Conservation (phyloP, 1,140 invertebrate species). For the Tetramorium parvispinum region DNA sequence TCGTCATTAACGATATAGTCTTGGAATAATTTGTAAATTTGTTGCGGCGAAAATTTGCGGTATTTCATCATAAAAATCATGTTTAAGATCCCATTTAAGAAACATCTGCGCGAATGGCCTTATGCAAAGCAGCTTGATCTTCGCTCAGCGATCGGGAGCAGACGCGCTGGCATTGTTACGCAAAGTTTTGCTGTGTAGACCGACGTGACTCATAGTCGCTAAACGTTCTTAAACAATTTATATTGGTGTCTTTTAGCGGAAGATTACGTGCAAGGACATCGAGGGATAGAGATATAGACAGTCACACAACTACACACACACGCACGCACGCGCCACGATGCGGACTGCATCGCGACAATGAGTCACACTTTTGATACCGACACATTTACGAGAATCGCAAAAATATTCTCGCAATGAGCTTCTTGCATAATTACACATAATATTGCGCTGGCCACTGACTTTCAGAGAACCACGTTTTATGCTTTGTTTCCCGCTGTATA, state of each 20-base stretch:
- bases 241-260: conserved; percentile 37
- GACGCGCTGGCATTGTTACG: conserved; percentile 49
- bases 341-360: conserved; percentile 8
- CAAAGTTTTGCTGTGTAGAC: conserved; percentile 37
- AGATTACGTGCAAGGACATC: conserved; percentile 54
- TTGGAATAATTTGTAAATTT: background rate
- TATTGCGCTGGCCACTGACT: background rate
- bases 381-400: conserved; percentile 27
- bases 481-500: background rate
- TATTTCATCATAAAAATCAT: background rate
- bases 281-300: conserved; percentile 28
- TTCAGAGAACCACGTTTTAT: background rate
- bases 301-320: background rate
- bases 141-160: conserved; percentile 49
- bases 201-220: conserved; percentile 61
- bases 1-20: background rate
- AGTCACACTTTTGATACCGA: conserved; percentile 47
- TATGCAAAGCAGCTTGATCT: conserved; percentile 30
- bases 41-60: background rate
- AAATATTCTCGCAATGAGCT: background rate
- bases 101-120: conserved; percentile 8
- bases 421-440: conserved; percentile 34
- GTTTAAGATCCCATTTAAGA: background rate
- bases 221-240: conserved; percentile 54
- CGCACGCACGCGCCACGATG: background rate